Conservation (phyloP, 1,140 invertebrate species). For the Zaprionus camerounensis region DNA sequence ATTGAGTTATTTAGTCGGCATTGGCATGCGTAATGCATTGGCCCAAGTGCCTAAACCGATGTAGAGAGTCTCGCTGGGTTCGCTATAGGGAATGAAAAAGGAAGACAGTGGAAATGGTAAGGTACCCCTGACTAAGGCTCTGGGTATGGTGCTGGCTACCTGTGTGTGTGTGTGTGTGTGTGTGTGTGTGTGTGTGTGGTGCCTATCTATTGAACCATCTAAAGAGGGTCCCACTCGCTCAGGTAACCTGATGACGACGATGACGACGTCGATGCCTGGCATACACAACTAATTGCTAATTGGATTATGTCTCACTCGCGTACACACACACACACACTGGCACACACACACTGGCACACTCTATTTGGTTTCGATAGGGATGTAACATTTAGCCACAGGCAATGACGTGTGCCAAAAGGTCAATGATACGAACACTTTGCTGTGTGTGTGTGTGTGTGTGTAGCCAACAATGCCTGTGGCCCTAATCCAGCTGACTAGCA, state of each 20-base stretch:
- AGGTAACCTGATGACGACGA: slow-evolving; percentile 68
- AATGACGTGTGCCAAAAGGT: slow-evolving; percentile 64
- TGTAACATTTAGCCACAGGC: slow-evolving; percentile 31
- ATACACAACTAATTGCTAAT: slow-evolving; percentile 82
- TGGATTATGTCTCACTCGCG: slow-evolving; percentile 74
- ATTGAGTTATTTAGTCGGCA: slow-evolving; percentile 73
- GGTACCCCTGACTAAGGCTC: neutral
- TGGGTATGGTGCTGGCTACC: slow-evolving; percentile 18
- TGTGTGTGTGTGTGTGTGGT: slow-evolving; percentile 16
- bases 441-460: neutral
- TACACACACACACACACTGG: slow-evolving; percentile 12
- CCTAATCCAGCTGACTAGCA: slow-evolving; percentile 64
- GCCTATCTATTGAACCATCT: slow-evolving; percentile 63
- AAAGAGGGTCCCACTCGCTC: slow-evolving; percentile 38
- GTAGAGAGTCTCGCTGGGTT: neutral
- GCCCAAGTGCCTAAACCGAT: slow-evolving; percentile 29
- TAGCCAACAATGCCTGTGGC: slow-evolving; percentile 55
- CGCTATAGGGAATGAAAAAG: neutral
- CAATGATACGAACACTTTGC: slow-evolving; percentile 66
- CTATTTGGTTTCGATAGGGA: neutral
- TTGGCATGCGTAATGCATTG: slow-evolving; percentile 57
- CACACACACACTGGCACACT: neutral
- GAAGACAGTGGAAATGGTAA: neutral
- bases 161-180: neutral
- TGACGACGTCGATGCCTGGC: slow-evolving; percentile 27